Evolutionary conservation across 2,113 vertebrate genomes (phyloP).

Genomic region (Calidris pugnax): DNA sequence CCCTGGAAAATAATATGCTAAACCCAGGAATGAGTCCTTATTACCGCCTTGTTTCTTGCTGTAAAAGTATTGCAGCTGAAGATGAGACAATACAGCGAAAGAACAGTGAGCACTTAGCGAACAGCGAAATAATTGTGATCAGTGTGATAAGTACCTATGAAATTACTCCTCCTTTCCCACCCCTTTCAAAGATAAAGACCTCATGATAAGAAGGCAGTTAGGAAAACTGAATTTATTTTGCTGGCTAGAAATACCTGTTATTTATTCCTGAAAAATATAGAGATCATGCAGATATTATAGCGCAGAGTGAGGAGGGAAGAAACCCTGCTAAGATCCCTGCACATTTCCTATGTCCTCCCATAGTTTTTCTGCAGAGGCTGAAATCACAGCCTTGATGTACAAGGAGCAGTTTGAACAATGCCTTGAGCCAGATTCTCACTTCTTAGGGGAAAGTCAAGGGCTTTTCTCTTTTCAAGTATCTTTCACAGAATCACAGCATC

Average conservation of each 20-base stretch:
- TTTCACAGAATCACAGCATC: too few species aligned
- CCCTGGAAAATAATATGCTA: neutral
- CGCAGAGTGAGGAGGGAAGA: neutral
- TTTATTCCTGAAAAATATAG: neutral
- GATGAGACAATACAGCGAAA: neutral
- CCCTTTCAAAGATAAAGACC: neutral
- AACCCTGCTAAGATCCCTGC: neutral
- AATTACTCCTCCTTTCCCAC: constrained; percentile 9
- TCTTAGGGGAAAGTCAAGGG: neutral
- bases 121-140: constrained; percentile 6
- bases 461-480: neutral
- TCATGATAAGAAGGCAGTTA: neutral
- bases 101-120: neutral
- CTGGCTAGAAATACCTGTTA: constrained; percentile 9
- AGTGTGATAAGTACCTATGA: neutral
- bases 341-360: neutral
- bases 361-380: neutral
- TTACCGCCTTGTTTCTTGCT: neutral
- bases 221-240: neutral
- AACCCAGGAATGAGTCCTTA: neutral
- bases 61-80: neutral
- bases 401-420: neutral
- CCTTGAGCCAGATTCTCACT: neutral
- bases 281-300: neutral
- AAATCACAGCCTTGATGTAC: neutral